Evolutionary conservation across 1,140 invertebrate species (phyloP).

Genomic region (Cheumatopsyche charites): DNA sequence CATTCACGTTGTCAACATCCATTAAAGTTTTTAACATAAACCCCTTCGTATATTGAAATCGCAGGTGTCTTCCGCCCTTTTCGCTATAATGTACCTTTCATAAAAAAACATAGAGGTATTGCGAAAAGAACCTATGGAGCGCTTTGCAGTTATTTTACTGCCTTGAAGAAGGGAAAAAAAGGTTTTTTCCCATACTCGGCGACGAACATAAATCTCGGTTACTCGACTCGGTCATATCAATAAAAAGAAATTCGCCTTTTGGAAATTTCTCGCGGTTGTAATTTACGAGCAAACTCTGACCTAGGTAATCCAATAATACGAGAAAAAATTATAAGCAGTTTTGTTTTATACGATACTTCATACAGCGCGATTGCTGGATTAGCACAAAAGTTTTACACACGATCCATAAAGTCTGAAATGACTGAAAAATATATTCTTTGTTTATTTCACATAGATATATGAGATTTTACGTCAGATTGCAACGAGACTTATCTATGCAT

Average conservation of each 20-base stretch:
- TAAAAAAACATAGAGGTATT: neutral
- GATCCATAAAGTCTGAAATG: too few relatives aligned
- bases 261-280: constrained; percentile 33
- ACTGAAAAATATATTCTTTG: too few relatives aligned
- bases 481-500: too few relatives aligned
- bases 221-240: constrained; percentile 44
- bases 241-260: constrained; percentile 41
- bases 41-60: constrained; percentile 26
- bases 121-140: constrained; percentile 9
- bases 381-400: too few relatives aligned
- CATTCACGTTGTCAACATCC: too few relatives aligned
- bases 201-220: constrained; percentile 41
- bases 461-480: too few relatives aligned
- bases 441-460: too few relatives aligned
- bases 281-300: constrained; percentile 32
- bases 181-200: constrained; percentile 29
- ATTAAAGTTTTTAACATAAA: too few relatives aligned
- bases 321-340: too few relatives aligned
- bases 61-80: constrained; percentile 43
- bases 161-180: constrained; percentile 15
- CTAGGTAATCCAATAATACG: neutral
- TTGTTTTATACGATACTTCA: too few relatives aligned
- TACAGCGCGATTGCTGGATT: too few relatives aligned
- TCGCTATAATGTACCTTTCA: constrained; percentile 21
- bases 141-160: constrained; percentile 42